phyloP scores from a whole-genome alignment of 2,888 invertebrate genomes.

The Eurytoma californica region DNA sequence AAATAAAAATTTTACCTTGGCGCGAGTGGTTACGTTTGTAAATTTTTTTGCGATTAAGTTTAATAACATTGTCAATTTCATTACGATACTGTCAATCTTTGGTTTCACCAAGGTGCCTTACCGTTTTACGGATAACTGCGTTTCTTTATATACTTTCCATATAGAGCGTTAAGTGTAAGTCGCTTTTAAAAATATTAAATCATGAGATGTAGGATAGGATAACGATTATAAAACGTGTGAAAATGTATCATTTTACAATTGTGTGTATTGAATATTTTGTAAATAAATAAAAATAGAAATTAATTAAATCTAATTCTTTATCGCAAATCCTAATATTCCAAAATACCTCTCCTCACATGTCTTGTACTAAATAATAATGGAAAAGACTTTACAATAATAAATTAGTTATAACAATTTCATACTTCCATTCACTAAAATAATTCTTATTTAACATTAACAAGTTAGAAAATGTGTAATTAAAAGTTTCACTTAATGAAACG shows the following conservation, averaged over 20 bases:
- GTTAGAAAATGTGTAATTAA: too few relatives aligned
- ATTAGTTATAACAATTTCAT: too few relatives aligned
- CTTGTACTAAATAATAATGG: too few relatives aligned
- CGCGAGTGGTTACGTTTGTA: conserved; percentile 46
- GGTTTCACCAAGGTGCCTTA: conserved; percentile 67
- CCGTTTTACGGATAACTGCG: conserved; percentile 53
- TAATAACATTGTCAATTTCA: conserved; percentile 39
- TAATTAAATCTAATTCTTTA: not conserved
- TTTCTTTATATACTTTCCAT: conserved; percentile 63
- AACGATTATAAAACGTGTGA: conserved; percentile 65
- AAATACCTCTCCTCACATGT: too few relatives aligned
- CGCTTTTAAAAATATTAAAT: conserved; percentile 30
- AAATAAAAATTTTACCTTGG: conserved; percentile 48
- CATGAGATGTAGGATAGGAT: conserved; percentile 58
- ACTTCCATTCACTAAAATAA: too few relatives aligned
- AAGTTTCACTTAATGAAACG: too few relatives aligned
- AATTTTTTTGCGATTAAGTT: conserved; percentile 32
- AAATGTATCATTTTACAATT: conserved; percentile 68
- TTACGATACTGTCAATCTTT: conserved; percentile 56
- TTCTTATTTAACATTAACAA: too few relatives aligned
- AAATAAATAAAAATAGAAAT: conserved; percentile 52
- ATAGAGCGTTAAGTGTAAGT: conserved; percentile 54
- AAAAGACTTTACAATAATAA: too few relatives aligned
- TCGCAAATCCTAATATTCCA: too few relatives aligned
- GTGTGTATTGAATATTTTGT: conserved; percentile 58